Conservation (phyloP, 2,888 invertebrate species). For the Meteorus cinctellus region DNA sequence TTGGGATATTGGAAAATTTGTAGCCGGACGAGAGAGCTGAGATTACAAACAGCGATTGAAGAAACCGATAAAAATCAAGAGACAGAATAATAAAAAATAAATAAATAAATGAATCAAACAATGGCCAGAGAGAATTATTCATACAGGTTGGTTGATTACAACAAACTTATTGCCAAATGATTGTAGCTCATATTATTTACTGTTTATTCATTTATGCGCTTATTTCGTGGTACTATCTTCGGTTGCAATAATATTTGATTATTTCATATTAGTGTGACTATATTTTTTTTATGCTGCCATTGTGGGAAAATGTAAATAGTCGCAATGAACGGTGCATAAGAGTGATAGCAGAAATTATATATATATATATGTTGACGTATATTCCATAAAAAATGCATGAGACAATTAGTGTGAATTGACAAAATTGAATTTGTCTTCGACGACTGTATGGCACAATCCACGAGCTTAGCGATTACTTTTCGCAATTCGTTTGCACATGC, state of each 20-base stretch:
- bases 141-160: constrained; percentile 59
- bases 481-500: constrained; percentile 38
- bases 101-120: constrained; percentile 54
- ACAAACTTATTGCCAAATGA: constrained; percentile 3
- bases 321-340: background rate
- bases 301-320: background rate
- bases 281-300: background rate
- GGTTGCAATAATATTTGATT: constrained; percentile 13
- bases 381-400: constrained; percentile 27
- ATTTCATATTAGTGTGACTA: background rate
- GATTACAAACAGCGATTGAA: background rate
- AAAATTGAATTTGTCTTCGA: constrained; percentile 36
- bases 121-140: constrained; percentile 67
- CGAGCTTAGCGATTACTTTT: constrained; percentile 34
- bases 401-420: constrained; percentile 16
- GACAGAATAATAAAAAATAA: no score
- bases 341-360: background rate
- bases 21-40: background rate
- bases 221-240: constrained; percentile 41
- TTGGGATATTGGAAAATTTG: constrained; percentile 6
- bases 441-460: constrained; percentile 2
- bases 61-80: background rate
- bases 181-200: constrained; percentile 8
- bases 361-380: background rate
- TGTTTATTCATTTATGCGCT: constrained; percentile 27